Evolutionary conservation across 2,797 vertebrate species (phyloP), one percentile per base, ranked within the genome.

Genomic region (Cuculus canorus): DNA sequence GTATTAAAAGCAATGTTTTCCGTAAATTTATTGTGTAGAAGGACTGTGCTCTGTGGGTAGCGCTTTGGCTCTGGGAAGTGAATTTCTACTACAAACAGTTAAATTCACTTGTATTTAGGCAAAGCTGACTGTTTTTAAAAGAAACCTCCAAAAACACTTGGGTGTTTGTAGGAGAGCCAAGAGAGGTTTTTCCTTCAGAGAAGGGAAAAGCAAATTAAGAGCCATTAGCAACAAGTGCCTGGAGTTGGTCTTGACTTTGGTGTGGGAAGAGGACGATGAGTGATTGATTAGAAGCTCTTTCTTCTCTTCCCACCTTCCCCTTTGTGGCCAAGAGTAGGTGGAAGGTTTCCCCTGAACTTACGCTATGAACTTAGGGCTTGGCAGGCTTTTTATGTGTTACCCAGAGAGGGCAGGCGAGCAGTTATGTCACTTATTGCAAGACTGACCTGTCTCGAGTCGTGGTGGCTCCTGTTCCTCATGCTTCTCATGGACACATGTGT

Each of bases 401-500:
- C 19, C 17, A 4, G 10, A 19, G 24, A 48, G n/a, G 32, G 10
- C 33, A 57, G 11, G 11, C 2, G 0, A n/a, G 32, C 3, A 19
- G 57, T 12, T 30, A 16, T 7, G 4, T 47, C 63, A 28, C 18
- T 27, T 56, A 25, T 2, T 10, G 77, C 50, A 48, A 41, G 50
- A 11, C 11, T 77, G 22, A 45, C 43, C 30, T 0, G 1, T 16
- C 52, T 54, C 15, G 14, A 63, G 43, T 82, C 17, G 1, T 1
- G 1, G 21, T 39, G 10, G 11, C 52, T 85, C 11, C 59, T 18
- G 50, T 25, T 85, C n/a, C 47, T 69, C 6, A 10, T 65, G 39
- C 37, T 61, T 75, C 37, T 43, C 7, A 1, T 0, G 9, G 47
- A 9, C 4, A 2, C 0, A 1, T 28, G 32, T 0, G 0, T 27